These are phyloP conservation scores for Notarius lentiginosus DNA, from an alignment of 2,113 vertebrate genomes.

Conservation along the genomic window DNA sequence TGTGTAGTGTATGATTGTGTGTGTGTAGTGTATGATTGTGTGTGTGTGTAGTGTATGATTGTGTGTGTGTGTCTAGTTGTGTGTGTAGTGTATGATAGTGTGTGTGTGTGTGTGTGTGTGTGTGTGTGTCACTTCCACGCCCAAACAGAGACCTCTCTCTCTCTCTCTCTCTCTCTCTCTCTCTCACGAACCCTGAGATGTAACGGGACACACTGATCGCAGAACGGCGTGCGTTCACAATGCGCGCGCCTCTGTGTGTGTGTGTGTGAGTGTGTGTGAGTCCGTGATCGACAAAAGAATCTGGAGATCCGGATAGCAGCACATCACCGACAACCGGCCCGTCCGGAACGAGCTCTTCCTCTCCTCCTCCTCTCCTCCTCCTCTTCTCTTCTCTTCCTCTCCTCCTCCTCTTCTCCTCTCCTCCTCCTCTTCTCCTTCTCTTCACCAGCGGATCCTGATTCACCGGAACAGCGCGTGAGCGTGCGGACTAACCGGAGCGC, in stretches of 20 bases:
- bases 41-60: too few relatives aligned
- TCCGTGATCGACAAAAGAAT: conserved; percentile 13
- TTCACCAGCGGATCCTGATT: not conserved
- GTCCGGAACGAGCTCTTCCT: conserved; percentile 19
- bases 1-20: too few relatives aligned
- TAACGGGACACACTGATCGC: not conserved
- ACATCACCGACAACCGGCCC: conserved; percentile 52
- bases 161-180: conserved; percentile 26
- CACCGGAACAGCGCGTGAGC: not conserved
- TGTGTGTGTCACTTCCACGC: conserved; percentile 62
- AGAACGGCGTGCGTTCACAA: conserved; percentile 3
- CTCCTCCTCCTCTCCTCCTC: too few relatives aligned
- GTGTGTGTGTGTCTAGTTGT: too few relatives aligned
- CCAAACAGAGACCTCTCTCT: conserved; percentile 53
- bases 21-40: too few relatives aligned
- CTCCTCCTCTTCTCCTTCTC: not conserved
- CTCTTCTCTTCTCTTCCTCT: conserved; percentile 8
- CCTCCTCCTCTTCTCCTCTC: not conserved
- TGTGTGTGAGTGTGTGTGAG: conserved; percentile 7
- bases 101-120: conserved; percentile 1
- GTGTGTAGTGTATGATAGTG: too few relatives aligned
- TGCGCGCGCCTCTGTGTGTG: conserved; percentile 10
- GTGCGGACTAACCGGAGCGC: conserved; percentile 35
- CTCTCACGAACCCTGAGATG: not conserved
- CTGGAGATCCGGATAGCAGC: conserved; percentile 41